These are phyloP conservation scores for Loriculus beryllinus DNA, from an alignment of 2,797 vertebrate species.

Conservation along the genomic window DNA sequence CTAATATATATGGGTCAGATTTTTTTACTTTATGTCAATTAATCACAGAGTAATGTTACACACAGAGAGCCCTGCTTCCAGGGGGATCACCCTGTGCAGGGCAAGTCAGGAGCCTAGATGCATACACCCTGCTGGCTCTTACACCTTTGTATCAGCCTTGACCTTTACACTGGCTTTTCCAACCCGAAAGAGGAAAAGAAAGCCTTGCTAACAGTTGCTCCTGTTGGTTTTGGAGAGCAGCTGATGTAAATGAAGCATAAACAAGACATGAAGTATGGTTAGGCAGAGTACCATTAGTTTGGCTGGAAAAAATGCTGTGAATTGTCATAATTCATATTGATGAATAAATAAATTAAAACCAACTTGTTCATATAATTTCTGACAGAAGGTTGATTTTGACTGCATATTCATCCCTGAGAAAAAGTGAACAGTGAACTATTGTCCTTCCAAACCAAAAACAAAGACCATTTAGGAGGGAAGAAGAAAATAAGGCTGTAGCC, in stretches of 20 bases:
- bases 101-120: not conserved
- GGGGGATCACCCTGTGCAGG: not conserved
- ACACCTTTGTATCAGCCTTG: not conserved
- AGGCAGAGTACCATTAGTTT: not conserved
- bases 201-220: not conserved
- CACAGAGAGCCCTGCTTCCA: not conserved
- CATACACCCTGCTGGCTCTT: fast-evolving
- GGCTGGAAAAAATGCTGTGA: not conserved
- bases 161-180: not conserved
- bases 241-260: not conserved
- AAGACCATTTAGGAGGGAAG: not conserved
- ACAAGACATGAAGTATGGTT: not conserved
- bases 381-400: not conserved
- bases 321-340: not conserved
- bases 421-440: not conserved
- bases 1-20: not conserved
- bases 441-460: not conserved
- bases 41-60: not conserved
- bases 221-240: not conserved
- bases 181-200: not conserved
- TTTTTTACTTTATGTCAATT: not conserved
- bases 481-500: not conserved
- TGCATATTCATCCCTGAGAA: not conserved
- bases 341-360: not conserved
- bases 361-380: not conserved